phyloP scores from a whole-genome alignment of 1,140 invertebrate species.

The Antheraea pernyi region DNA sequence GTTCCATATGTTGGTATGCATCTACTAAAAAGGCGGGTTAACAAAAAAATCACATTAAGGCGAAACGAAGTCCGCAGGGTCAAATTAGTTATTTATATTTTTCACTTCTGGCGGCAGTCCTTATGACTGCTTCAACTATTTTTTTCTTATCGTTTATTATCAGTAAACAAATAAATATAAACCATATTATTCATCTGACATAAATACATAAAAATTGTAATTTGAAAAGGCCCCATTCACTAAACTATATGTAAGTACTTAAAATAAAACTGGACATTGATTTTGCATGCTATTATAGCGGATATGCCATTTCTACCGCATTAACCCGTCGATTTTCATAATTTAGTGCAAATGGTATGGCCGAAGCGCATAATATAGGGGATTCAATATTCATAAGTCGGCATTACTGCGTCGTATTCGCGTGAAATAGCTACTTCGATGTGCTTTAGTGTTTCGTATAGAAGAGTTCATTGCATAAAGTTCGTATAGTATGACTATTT shows the following conservation, averaged over 20 bases:
- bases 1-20: too few relatives aligned
- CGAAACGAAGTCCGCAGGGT: too few relatives aligned
- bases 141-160: too few relatives aligned
- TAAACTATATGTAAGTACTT: not conserved
- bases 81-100: too few relatives aligned
- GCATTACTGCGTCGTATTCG: conserved; percentile 1
- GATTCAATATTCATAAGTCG: conserved; percentile 20
- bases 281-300: not conserved
- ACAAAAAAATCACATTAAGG: too few relatives aligned
- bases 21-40: too few relatives aligned
- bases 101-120: too few relatives aligned
- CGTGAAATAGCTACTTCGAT: not conserved
- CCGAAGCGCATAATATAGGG: conserved; percentile 15
- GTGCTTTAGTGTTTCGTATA: not conserved
- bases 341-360: conserved; percentile 17
- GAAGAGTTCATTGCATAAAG: not conserved
- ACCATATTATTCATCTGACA: not conserved
- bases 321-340: conserved; percentile 14
- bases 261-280: not conserved
- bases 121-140: too few relatives aligned
- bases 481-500: too few relatives aligned
- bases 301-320: conserved; percentile 8
- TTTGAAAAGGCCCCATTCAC: not conserved
- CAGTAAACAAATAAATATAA: too few relatives aligned
- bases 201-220: not conserved